Conservation (phyloP, 2,888 invertebrate species). For the Omphaloscelis lunosa region DNA sequence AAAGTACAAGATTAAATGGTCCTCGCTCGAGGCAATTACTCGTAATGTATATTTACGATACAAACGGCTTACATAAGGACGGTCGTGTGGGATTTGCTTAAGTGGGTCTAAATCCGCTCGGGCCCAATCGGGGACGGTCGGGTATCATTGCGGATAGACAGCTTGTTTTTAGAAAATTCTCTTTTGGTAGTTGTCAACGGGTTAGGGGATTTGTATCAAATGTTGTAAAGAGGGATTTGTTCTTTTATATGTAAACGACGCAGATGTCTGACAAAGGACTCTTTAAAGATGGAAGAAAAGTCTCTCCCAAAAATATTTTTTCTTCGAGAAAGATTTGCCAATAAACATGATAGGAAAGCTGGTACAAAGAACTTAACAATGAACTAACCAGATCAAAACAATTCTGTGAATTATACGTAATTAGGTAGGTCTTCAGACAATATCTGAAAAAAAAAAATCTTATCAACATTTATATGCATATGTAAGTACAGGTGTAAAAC, state of each 20-base stretch:
- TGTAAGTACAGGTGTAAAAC: no score
- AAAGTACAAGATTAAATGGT: slow-evolving; percentile 43
- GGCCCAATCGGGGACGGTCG: slow-evolving; percentile 34
- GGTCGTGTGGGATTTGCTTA: slow-evolving; percentile 35
- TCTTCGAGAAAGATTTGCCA: background rate
- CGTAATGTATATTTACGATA: slow-evolving; percentile 67
- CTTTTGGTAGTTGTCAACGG: slow-evolving; percentile 31
- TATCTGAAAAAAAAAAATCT: no score
- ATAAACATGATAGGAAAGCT: background rate
- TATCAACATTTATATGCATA: no score
- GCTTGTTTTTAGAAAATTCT: slow-evolving; percentile 32
- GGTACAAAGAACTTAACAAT: background rate
- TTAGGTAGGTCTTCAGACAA: background rate
- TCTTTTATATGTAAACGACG: slow-evolving; percentile 41
- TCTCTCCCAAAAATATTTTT: background rate
- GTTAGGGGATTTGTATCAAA: slow-evolving; percentile 29
- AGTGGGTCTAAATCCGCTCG: slow-evolving; percentile 51
- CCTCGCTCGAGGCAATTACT: slow-evolving; percentile 53
- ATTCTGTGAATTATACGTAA: background rate
- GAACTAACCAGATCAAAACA: background rate
- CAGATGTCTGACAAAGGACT: background rate
- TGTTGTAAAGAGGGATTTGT: slow-evolving; percentile 25
- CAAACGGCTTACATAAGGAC: slow-evolving; percentile 29
- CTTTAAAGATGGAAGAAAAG: background rate
- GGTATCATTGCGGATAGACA: slow-evolving; percentile 40